A percentile compares a stretch with the other conserved stretches of the same genome.
Conservation (phyloP, 2,888 invertebrate genomes). For the Rhagium mordax region DNA sequence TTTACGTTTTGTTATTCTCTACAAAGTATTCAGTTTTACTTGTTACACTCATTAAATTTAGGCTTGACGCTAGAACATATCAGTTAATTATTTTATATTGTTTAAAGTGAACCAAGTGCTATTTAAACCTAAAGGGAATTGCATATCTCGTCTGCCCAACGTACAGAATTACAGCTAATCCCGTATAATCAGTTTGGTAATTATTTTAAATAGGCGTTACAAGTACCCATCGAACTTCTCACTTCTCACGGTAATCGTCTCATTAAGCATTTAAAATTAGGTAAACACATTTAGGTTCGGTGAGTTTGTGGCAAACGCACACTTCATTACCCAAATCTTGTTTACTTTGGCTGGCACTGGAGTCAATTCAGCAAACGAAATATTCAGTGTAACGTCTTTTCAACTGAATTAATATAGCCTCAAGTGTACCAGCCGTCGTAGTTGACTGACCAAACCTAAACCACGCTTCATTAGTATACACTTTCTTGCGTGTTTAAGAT, state of each 20-base stretch:
- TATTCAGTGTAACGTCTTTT: conserved; percentile 1
- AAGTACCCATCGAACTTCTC: not conserved
- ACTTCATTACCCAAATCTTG: not conserved
- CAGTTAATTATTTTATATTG: no score
- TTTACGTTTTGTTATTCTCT: no score
- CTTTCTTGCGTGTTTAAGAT: conserved; percentile 4
- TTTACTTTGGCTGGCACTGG: not conserved
- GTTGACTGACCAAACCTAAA: not conserved
- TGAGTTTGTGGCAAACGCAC: not conserved
- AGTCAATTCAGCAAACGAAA: not conserved
- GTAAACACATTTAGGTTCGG: not conserved
- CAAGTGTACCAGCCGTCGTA: not conserved
- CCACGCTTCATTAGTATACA: conserved; percentile 12
- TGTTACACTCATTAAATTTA: no score
- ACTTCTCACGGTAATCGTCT: not conserved
- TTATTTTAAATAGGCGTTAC: not conserved
- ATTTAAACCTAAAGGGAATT: no score
- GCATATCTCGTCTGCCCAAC: no score
- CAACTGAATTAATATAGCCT: not conserved
- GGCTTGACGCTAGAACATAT: no score
- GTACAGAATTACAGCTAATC: no score
- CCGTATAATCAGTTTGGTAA: no score
- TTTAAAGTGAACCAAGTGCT: no score
- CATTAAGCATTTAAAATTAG: not conserved
- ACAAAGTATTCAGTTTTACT: no score